Base-by-base conservation (phyloP, 2,797 vertebrate genomes). In the Meriones psammophilus region DNA sequence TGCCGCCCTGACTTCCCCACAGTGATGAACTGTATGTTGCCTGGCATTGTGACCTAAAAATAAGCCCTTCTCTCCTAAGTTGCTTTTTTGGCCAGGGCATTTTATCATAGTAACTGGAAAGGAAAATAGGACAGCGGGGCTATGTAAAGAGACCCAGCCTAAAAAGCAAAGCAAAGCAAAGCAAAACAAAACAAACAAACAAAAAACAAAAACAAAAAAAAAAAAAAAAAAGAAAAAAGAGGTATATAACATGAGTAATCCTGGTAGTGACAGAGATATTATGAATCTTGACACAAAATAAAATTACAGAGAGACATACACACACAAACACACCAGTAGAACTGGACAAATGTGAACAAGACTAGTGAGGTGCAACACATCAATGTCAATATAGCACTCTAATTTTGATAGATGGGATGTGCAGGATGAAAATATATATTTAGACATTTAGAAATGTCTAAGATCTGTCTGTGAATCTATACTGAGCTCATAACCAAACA, bases 401-500 rank as follows among this genome's bases (percentile, higher is more conserved):
- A 74, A 33, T 92, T 89, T 91, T 88, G 17, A 50, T 87, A 90
- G 85, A 89, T 17, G 56, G 73, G 30, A 66, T 17, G 26, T 56
- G 60, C 58, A n/a, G 20, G 14, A 28, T 76, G 60, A 80, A 88
- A 80, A 46, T 86, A 36, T 30, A n/a, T 58, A 60, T 56, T 17
- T 58, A 58, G 56, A 58, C 56, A 58, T 58, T 18, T 58, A 17
- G 56, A 18, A 58, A 78, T 78, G 92, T 96, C 77, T 95, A 80
- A 58, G 10, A 54, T 91, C 18, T 13, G 36, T 8, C 54, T 62
- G 78, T 69, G 73, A 93, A 89, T 90, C 56, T 90, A 28, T 22
- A 79, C 73, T 79, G 46, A 81, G 58, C 77, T 94, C 62, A 78
- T 33, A 94, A 94, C 46, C 62, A 80, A 90, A 95, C 24, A 39